Percentiles rank a stretch among this genome's conserved stretches.
These are phyloP conservation scores for Rhizoglyphus robini DNA, from an alignment of 1,140 invertebrate species.

Conservation along the genomic window DNA sequence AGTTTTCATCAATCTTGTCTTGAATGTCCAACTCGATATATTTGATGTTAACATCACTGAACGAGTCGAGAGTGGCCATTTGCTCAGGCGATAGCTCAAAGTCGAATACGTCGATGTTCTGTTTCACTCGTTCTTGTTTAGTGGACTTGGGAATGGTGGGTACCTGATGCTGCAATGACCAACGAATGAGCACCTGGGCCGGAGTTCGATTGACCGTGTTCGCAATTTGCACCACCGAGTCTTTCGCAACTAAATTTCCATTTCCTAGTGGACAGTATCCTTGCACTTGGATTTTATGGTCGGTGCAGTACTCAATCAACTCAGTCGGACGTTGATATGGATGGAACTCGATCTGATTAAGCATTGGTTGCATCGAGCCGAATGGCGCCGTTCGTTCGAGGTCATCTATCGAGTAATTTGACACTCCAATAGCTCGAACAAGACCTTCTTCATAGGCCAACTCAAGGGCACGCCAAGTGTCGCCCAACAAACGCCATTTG, in stretches of 20 bases:
- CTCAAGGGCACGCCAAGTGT: conserved; percentile 35
- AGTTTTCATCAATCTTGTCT: conserved; percentile 30
- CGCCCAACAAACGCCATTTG: conserved; percentile 28
- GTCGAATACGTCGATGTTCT: conserved; percentile 56
- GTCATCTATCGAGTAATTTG: conserved; percentile 34
- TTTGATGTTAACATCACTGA: conserved; percentile 24
- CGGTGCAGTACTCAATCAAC: conserved; percentile 31
- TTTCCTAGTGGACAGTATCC: conserved; percentile 38
- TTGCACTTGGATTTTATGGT: conserved; percentile 32
- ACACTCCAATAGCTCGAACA: conserved; percentile 33
- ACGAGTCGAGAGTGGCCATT: conserved; percentile 38
- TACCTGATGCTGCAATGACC: conserved; percentile 40
- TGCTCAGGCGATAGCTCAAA: conserved; percentile 52
- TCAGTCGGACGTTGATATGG: conserved; percentile 34
- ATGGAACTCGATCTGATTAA: conserved; percentile 39
- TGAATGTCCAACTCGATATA: conserved; percentile 30
- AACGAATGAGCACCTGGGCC: conserved; percentile 44
- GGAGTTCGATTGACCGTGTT: conserved; percentile 50
- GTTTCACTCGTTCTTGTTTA: conserved; percentile 42
- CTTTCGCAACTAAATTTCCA: conserved; percentile 38
- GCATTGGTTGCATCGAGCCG: conserved; percentile 30
- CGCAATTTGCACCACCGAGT: conserved; percentile 47
- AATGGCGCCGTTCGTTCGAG: conserved; percentile 31
- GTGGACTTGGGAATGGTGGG: conserved; percentile 36
- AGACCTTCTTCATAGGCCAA: conserved; percentile 32